Evolutionary conservation across 2,113 vertebrate species (phyloP), one percentile per base, ranked within the genome.

Genomic region (Leptocoma aspasia): DNA sequence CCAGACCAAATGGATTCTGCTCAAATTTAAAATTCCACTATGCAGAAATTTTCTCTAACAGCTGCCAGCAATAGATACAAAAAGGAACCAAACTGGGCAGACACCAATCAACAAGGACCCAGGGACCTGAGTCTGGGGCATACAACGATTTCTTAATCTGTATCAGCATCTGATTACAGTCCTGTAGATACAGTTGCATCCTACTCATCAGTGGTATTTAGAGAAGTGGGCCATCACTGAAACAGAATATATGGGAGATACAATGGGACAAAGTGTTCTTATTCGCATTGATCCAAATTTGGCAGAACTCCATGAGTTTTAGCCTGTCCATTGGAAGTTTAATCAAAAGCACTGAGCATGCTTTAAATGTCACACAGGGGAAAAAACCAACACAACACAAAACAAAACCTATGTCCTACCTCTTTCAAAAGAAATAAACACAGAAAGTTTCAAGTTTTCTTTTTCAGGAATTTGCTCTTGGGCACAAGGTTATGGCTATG

Each of bases 231-330:
- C n/a, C 82, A 90, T 28, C 50, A 65, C 7, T 37, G 54, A 76
- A 77, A 65, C 1, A 1, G 30, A 92, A 64, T 77, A 30, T 28
- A 83, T 9, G 23, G 24, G 63, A 92, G 73, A 78, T 45, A 85
- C n/a, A 66, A 59, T 19, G 14, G 59, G 64, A 93, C 85, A 71
- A 88, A 86, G 54, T 64, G 84, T 73, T 86, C 79, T 52, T 30
- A 64, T 71, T 47, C 89, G 64, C 64, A 96, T 69, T 2, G 72
- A 92, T 72, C 37, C 56, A 39, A 66, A 56, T 41, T 8, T 89
- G 94, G 93, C 94, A 94, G 79, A 79, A 91, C 70, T 85, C 53
- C 53, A 61, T 1, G 23, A 85, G 15, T 69, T 89, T 68, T 24
- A 57, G 57, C 41, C 63, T 65, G 81, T 50, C 53, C 70, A 94